These are phyloP conservation scores for Machimus atricapillus DNA, from an alignment of 2,888 invertebrate species.

Conservation along the genomic window DNA sequence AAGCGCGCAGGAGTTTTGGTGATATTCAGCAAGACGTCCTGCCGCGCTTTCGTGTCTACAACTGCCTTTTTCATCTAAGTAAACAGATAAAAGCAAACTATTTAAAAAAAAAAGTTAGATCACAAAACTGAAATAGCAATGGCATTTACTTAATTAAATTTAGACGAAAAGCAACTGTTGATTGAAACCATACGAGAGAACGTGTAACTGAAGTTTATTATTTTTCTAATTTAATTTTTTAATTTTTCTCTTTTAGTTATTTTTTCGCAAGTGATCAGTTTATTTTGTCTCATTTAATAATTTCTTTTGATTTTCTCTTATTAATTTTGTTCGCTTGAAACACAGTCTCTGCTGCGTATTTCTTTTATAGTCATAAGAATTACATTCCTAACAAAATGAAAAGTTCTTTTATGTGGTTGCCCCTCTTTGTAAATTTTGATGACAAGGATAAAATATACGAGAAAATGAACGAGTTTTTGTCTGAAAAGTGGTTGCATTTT, in stretches of 20 bases:
- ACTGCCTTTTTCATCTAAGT: neutral
- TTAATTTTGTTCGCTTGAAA: neutral
- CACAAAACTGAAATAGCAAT: slow-evolving; percentile 41
- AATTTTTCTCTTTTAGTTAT: neutral
- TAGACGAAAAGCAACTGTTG: neutral
- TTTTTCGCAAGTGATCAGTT: neutral
- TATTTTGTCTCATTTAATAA: neutral
- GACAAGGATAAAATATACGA: neutral
- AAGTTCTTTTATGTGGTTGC: slow-evolving; percentile 19
- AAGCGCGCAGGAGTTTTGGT: slow-evolving; percentile 47
- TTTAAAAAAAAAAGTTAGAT: neutral
- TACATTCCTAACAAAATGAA: slow-evolving; percentile 45
- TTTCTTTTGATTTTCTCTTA: neutral
- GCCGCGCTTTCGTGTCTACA: neutral
- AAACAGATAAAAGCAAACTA: neutral
- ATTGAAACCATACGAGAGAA: neutral
- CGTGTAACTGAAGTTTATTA: slow-evolving; percentile 16
- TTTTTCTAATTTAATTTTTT: neutral
- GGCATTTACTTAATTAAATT: slow-evolving; percentile 45
- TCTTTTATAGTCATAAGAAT: slow-evolving; percentile 33
- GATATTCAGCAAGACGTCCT: slow-evolving; percentile 50
- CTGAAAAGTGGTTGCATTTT: neutral
- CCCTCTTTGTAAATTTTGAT: slow-evolving; percentile 23
- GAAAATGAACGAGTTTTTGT: neutral
- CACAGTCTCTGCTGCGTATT: neutral